A percentile compares a stretch with the other conserved stretches of the same genome.
These are phyloP conservation scores for Drosophila nikananu DNA, from an alignment of 1,140 invertebrate species.

Conservation along the genomic window DNA sequence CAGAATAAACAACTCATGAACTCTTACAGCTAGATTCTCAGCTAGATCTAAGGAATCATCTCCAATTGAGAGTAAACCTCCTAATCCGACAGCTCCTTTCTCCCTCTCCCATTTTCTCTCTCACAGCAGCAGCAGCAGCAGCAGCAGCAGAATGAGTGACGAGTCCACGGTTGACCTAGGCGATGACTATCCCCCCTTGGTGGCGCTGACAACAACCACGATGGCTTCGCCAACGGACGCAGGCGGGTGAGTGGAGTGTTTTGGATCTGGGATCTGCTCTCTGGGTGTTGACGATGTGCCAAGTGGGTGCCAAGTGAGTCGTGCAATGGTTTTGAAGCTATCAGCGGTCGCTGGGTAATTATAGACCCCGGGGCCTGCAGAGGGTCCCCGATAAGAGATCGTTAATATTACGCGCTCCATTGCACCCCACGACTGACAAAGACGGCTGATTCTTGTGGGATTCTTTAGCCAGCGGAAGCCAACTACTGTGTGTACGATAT, in stretches of 20 bases:
- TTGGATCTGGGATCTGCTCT: not conserved
- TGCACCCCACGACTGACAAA: slow-evolving; percentile 51
- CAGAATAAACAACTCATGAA: not conserved
- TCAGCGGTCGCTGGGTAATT: slow-evolving; percentile 66
- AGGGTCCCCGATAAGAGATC: slow-evolving; percentile 75
- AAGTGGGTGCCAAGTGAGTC: slow-evolving; percentile 34
- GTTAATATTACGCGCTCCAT: slow-evolving; percentile 81
- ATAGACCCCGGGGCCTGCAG: slow-evolving; percentile 55
- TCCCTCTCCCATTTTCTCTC: not conserved
- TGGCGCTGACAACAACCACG: slow-evolving; percentile 24
- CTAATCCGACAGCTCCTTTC: not conserved
- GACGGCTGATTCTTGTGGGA: slow-evolving; percentile 35
- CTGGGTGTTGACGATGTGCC: slow-evolving; percentile 14
- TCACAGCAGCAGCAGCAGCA: too few species aligned
- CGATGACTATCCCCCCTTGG: slow-evolving; percentile 38
- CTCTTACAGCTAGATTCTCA: not conserved
- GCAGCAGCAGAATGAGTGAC: slow-evolving; percentile 59
- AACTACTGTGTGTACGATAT: slow-evolving; percentile 37
- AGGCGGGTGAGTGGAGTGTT: slow-evolving; percentile 53
- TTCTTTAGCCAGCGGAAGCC: slow-evolving; percentile 41
- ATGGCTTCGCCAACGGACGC: slow-evolving; percentile 49
- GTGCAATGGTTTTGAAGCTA: slow-evolving; percentile 53
- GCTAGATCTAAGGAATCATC: not conserved
- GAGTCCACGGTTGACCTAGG: slow-evolving; percentile 35
- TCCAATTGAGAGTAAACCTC: not conserved